Conservation (phyloP, 2,888 invertebrate species). For the Epirrita christyi region DNA sequence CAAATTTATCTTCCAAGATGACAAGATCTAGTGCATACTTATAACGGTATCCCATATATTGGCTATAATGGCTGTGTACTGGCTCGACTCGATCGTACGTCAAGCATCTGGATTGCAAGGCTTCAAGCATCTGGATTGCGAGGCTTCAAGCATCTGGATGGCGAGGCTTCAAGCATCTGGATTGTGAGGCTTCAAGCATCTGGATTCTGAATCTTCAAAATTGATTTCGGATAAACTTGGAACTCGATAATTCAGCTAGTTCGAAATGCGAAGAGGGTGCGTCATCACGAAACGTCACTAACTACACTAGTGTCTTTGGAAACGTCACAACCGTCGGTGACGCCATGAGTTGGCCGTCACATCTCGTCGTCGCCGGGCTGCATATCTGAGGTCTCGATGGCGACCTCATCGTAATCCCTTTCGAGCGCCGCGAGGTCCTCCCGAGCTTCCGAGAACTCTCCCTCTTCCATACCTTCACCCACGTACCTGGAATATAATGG, state of each 20-base stretch:
- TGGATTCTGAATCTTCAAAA: not conserved
- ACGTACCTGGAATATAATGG: conserved; percentile 86
- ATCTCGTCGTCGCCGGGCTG: conserved; percentile 73
- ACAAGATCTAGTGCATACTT: too few relatives aligned
- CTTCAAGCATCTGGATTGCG: not conserved
- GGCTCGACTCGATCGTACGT: conserved; percentile 12
- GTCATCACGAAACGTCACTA: conserved; percentile 7
- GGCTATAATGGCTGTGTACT: too few relatives aligned
- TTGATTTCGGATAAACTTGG: not conserved
- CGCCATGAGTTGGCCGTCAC: conserved; percentile 46
- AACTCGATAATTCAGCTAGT: conserved; percentile 1
- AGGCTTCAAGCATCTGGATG: too few relatives aligned
- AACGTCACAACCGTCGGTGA: conserved; percentile 8
- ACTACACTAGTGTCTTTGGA: conserved; percentile 11
- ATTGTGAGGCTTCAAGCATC: conserved; percentile 1
- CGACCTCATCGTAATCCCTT: conserved; percentile 90
- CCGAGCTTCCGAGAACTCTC: conserved; percentile 92
- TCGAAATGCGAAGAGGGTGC: conserved; percentile 25
- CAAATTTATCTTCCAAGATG: not conserved
- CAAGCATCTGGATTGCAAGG: too few relatives aligned
- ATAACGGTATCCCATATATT: not conserved
- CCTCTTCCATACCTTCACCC: conserved; percentile 93
- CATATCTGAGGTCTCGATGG: conserved; percentile 84
- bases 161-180: conserved; percentile 1
- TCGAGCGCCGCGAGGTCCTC: conserved; percentile 91